phyloP scores from a whole-genome alignment of 2,888 invertebrate genomes.

The Calliphora vomitoria region DNA sequence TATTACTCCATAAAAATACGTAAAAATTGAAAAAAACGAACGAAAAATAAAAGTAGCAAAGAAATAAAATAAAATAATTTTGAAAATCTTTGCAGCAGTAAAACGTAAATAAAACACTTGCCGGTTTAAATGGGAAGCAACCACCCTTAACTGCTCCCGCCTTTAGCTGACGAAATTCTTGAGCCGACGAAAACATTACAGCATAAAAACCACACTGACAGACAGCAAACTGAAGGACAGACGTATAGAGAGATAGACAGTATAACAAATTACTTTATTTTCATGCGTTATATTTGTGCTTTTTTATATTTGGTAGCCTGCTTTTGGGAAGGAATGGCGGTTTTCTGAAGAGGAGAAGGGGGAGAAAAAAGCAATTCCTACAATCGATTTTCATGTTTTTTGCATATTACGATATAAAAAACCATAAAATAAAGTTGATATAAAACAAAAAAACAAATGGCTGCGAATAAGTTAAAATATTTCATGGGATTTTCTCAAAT shows the following conservation, averaged over 20 bases:
- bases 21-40: constrained; percentile 23
- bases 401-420: constrained; percentile 48
- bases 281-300: constrained; percentile 44
- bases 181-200: neutral
- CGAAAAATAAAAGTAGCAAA: constrained; percentile 7
- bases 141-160: neutral
- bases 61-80: constrained; percentile 30
- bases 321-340: neutral
- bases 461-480: constrained; percentile 35
- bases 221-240: neutral
- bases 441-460: constrained; percentile 33
- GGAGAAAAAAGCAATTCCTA: too few relatives aligned
- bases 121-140: neutral
- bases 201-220: constrained; percentile 1
- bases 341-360: too few relatives aligned
- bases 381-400: constrained; percentile 48
- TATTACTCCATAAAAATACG: constrained; percentile 9
- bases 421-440: too few relatives aligned
- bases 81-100: neutral
- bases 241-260: constrained; percentile 42
- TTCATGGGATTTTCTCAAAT: constrained; percentile 4
- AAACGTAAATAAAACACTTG: constrained; percentile 25
- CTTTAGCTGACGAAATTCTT: neutral
- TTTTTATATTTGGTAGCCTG: constrained; percentile 15
- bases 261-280: constrained; percentile 66